phyloP scores from a whole-genome alignment of 2,113 vertebrate species.

The Dolichotis patagonum region DNA sequence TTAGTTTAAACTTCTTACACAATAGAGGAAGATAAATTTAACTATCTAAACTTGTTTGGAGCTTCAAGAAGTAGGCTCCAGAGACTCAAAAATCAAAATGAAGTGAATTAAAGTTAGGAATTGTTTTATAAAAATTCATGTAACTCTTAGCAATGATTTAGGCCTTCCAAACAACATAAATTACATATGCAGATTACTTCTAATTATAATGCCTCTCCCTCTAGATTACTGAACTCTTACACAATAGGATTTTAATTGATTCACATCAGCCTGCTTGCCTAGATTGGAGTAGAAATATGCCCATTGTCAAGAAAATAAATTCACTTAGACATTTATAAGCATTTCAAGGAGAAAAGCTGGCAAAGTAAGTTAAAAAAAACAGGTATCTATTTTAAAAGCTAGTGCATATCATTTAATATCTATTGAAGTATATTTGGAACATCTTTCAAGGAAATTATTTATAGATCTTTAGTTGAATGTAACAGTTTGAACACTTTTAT shows the following conservation, averaged over 20 bases:
- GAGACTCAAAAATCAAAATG: conserved; percentile 45
- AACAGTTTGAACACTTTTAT: background rate
- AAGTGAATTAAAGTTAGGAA: conserved; percentile 66
- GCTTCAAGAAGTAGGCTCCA: conserved; percentile 11
- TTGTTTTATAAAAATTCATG: conserved; percentile 72
- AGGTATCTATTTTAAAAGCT: conserved; percentile 1
- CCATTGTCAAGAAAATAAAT: conserved; percentile 69
- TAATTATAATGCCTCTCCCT: conserved; percentile 79
- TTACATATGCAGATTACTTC: conserved; percentile 64
- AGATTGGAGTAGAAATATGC: conserved; percentile 64
- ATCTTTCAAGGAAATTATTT: background rate
- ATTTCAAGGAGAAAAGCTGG: conserved; percentile 66
- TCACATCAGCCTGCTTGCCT: conserved; percentile 55
- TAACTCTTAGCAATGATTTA: conserved; percentile 71
- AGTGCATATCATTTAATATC: background rate
- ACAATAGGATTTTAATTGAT: conserved; percentile 83
- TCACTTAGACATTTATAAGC: conserved; percentile 51
- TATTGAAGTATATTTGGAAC: background rate
- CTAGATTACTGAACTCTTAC: conserved; percentile 81
- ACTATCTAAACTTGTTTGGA: conserved; percentile 28
- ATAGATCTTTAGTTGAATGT: background rate
- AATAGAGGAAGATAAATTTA: conserved; percentile 41
- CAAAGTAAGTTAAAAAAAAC: background rate
- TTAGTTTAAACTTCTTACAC: conserved; percentile 60
- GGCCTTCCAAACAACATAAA: conserved; percentile 53